These are phyloP conservation scores for Megalurothrips usitatus DNA, from an alignment of 2,888 invertebrate genomes.

Conservation along the genomic window DNA sequence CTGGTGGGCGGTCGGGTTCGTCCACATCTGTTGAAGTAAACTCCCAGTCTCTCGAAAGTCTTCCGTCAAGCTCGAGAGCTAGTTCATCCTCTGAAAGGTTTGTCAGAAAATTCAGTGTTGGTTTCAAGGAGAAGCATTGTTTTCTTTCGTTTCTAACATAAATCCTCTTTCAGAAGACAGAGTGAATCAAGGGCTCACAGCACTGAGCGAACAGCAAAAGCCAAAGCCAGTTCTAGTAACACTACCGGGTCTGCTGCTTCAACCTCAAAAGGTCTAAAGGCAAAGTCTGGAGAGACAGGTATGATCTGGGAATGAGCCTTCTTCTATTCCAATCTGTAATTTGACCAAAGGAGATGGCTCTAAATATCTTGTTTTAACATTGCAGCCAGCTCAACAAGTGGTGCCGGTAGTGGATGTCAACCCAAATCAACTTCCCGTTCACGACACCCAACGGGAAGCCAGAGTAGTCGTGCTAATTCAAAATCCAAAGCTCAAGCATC, in stretches of 20 bases:
- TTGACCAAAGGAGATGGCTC: too few species aligned
- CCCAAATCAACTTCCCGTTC: background rate
- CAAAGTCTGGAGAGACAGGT: background rate
- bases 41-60: background rate
- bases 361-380: too few species aligned
- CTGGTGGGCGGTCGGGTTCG: background rate
- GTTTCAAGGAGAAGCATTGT: background rate
- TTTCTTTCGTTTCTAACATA: background rate
- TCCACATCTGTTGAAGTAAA: background rate
- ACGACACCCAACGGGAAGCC: background rate
- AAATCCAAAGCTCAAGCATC: background rate
- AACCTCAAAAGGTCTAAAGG: background rate
- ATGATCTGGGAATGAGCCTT: too few species aligned
- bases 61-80: background rate
- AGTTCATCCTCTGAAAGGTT: background rate
- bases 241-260: background rate
- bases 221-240: constrained; percentile 16
- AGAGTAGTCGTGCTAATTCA: background rate
- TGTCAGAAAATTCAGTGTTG: background rate
- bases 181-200: background rate
- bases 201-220: background rate
- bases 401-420: background rate
- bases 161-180: background rate
- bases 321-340: too few species aligned
- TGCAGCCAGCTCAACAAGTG: background rate